A percentile compares a stretch with the other conserved stretches of the same genome.
Evolutionary conservation across 2,113 vertebrate species (phyloP).

Genomic region (Atrichornis clamosus): DNA sequence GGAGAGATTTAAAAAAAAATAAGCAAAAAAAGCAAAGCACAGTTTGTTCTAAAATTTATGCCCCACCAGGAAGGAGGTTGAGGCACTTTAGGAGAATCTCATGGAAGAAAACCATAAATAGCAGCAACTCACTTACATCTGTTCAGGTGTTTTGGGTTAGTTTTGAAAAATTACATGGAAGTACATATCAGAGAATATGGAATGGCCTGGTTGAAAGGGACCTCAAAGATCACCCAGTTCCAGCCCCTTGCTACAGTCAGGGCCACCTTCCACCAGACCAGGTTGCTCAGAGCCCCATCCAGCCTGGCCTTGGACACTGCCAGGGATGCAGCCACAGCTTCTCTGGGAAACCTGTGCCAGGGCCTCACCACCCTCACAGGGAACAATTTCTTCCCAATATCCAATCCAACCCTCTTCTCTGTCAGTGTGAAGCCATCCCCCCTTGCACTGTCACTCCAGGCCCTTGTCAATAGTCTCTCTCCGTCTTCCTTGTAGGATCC

Average conservation of each 20-base stretch:
- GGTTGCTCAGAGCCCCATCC: fast-evolving
- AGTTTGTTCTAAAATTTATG: neutral
- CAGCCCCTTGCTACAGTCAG: neutral
- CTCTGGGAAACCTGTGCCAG: neutral
- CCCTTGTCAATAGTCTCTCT: neutral
- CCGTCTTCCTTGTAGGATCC: neutral
- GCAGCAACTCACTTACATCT: neutral
- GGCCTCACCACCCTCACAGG: fast-evolving
- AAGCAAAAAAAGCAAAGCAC: neutral
- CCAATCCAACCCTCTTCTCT: fast-evolving
- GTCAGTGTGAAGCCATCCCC: neutral
- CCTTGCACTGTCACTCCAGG: neutral
- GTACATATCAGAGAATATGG: neutral
- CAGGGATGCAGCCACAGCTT: neutral
- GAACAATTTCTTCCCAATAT: neutral
- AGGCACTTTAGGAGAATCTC: neutral
- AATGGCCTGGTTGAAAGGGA: neutral
- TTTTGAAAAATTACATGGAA: neutral
- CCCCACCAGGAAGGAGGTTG: neutral
- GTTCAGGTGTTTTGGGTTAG: neutral
- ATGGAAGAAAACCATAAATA: neutral
- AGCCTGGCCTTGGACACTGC: neutral
- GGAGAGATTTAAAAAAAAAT: neutral
- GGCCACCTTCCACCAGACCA: neutral
- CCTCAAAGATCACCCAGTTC: neutral